phyloP scores from a whole-genome alignment of 2,888 invertebrate genomes.

The Aradus depressus region DNA sequence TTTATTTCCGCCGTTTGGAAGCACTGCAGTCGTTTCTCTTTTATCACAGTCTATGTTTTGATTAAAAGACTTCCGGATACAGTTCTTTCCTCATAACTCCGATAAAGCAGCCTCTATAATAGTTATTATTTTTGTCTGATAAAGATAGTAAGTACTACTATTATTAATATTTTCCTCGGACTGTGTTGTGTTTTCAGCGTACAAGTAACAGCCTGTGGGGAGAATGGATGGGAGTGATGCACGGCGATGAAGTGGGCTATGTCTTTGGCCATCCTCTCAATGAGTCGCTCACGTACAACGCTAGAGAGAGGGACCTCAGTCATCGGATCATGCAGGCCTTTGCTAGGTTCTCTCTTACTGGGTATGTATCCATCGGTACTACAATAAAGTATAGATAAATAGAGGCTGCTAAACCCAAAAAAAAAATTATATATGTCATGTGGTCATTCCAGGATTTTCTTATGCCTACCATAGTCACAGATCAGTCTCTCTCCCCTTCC shows the following conservation, averaged over 20 bases:
- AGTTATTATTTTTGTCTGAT: no score
- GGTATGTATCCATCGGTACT: conserved; percentile 52
- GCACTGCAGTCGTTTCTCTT: no score
- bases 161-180: no score
- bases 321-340: conserved; percentile 86
- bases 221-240: conserved; percentile 98
- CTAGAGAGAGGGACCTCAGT: conserved; percentile 75
- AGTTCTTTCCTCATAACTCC: no score
- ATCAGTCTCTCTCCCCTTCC: background rate
- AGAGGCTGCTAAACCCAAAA: background rate
- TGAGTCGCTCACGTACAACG: conserved; percentile 73
- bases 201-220: conserved; percentile 92
- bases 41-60: no score
- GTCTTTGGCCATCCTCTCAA: conserved; percentile 93
- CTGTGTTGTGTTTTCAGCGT: conserved; percentile 70
- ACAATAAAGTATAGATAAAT: background rate
- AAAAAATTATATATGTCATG: background rate
- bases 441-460: no score
- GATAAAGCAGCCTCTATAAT: no score
- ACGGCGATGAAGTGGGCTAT: conserved; percentile 96
- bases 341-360: conserved; percentile 83
- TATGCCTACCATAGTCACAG: no score
- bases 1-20: no score
- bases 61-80: no score
- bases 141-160: background rate